A percentile compares a stretch with the other conserved stretches of the same genome.
These are phyloP conservation scores for Odontomyia ornata DNA, from an alignment of 2,888 invertebrate genomes.

Conservation along the genomic window DNA sequence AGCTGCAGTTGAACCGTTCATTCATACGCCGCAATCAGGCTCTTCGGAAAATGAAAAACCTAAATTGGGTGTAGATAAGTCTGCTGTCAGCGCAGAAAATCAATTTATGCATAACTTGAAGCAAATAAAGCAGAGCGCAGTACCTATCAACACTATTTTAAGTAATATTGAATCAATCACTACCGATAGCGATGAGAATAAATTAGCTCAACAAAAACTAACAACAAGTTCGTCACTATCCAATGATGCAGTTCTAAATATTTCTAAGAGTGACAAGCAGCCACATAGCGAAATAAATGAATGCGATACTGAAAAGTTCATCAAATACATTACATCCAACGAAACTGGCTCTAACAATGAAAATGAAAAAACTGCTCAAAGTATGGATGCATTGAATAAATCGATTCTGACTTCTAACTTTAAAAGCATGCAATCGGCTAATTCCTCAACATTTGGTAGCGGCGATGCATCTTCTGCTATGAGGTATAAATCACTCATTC, in stretches of 20 bases:
- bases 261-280: not conserved
- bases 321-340: conserved; percentile 53
- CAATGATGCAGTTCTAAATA: not conserved
- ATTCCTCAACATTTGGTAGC: conserved; percentile 43
- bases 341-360: conserved; percentile 57
- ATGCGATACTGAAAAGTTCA: conserved; percentile 55
- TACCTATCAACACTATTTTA: conserved; percentile 63
- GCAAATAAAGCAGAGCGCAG: conserved; percentile 58
- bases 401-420: conserved; percentile 58
- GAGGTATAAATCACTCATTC: conserved; percentile 62
- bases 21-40: conserved; percentile 76
- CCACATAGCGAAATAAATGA: conserved; percentile 51
- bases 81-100: conserved; percentile 62
- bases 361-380: conserved; percentile 67
- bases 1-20: conserved; percentile 88
- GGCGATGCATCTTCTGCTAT: conserved; percentile 54
- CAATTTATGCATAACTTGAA: conserved; percentile 60
- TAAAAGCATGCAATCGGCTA: conserved; percentile 51
- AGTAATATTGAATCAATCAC: conserved; percentile 55
- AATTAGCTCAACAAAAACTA: too few species aligned
- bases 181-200: not conserved
- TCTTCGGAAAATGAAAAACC: conserved; percentile 56
- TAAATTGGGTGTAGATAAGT: conserved; percentile 60
- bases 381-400: conserved; percentile 65
- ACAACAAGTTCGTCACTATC: not conserved